Evolutionary conservation across 2,888 invertebrate species (phyloP).

Genomic region (Parnassius apollo): DNA sequence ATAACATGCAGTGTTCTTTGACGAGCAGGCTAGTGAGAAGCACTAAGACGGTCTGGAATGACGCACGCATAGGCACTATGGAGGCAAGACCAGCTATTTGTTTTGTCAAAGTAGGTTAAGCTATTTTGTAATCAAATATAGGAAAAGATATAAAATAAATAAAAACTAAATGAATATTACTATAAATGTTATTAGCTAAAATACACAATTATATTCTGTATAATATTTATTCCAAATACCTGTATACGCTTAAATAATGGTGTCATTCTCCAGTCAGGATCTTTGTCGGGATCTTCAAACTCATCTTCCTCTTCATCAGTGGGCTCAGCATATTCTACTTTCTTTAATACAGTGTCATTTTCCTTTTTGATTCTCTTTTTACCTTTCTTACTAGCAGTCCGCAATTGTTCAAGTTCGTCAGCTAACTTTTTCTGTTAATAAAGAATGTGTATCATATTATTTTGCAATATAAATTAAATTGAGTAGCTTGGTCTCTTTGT

Average conservation of each 20-base stretch:
- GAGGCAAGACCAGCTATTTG: too few species aligned
- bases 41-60: too few species aligned
- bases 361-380: constrained; percentile 53
- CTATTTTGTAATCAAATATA: too few species aligned
- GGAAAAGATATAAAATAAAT: neutral
- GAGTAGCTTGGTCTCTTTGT: too few species aligned
- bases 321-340: constrained; percentile 52
- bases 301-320: constrained; percentile 64
- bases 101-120: too few species aligned
- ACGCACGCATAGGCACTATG: too few species aligned
- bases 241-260: constrained; percentile 81
- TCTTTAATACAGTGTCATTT: constrained; percentile 37
- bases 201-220: neutral
- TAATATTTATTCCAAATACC: constrained; percentile 37
- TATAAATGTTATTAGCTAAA: neutral
- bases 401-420: constrained; percentile 62
- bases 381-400: constrained; percentile 43
- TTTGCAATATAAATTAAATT: too few species aligned
- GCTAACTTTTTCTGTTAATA: constrained; percentile 61
- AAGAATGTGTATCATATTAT: neutral
- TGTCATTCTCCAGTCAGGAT: constrained; percentile 87
- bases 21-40: too few species aligned
- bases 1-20: too few species aligned
- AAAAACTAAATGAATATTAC: neutral
- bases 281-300: constrained; percentile 61